Evolutionary conservation across 2,797 vertebrate species (phyloP), one percentile per base, ranked within the genome.

Genomic region (Anomalospiza imberbis): DNA sequence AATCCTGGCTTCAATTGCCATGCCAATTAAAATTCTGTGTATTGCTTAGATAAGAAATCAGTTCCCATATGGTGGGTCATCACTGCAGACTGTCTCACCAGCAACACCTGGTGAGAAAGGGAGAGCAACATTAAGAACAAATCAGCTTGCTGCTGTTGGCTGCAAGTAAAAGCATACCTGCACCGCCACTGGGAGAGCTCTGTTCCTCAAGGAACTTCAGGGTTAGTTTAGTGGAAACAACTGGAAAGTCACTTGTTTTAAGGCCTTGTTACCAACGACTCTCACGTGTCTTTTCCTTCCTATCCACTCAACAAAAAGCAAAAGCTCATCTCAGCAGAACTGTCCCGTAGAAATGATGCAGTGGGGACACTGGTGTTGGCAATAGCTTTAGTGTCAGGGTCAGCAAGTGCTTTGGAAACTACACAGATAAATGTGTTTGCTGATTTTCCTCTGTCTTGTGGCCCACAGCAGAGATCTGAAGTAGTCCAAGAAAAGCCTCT

Each of bases 151-250:
- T 60, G 7, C 77, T 82, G 16, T 57, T 75, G 86, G 61, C 86
- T 78, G 28, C 31, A 72, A 58, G 50, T 74, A 80, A 89, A 91
- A 94, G 38, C 38, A 55, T 85, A 89, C 78, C 53, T 76, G 42
- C 32, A 13, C 45, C 91, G 65, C 65, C 50, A 31, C 32, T 82
- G 63, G 44, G 78, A 95, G 66, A 96, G 31, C 54, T 92, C 55
- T 77, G 47, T 44, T 85, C 54, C 47, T 88, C 9, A 1, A 72
- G 74, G 74, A 90, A 61, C 67, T 67, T 63, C 40, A 42, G 85
- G n/a, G 32, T 84, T 94, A 79, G 53, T 74, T 88, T 70, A 71
- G 60, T 82, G 60, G 60, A 82, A 96, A 90, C 63, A 82, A 89
- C 88, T 82, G 60, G 25, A 61, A 93, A 79, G 55, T 85, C 42